Percentiles rank a stretch among this genome's conserved stretches.
These are phyloP conservation scores for Acrocephalus kingi DNA, from an alignment of 2,113 vertebrate species.

Conservation along the genomic window DNA sequence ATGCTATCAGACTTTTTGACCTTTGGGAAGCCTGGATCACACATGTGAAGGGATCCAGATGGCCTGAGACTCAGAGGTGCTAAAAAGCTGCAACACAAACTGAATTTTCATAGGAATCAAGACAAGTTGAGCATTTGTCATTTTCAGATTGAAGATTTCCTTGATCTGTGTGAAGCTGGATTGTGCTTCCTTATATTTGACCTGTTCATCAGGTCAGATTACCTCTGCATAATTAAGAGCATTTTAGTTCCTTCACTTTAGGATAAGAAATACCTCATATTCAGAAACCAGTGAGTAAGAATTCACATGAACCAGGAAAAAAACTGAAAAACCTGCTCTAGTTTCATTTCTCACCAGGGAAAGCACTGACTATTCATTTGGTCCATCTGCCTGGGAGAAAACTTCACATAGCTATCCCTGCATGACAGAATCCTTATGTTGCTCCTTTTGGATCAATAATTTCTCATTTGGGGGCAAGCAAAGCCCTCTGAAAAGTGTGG, in stretches of 20 bases:
- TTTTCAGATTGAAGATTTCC: background rate
- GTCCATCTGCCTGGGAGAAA: slow-evolving; percentile 21
- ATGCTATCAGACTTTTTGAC: background rate
- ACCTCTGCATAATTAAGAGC: background rate
- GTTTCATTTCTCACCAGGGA: slow-evolving; percentile 26
- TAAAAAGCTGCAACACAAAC: background rate
- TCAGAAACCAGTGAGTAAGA: background rate
- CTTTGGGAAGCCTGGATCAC: background rate
- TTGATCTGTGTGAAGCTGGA: background rate
- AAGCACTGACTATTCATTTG: background rate
- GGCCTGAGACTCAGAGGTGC: background rate
- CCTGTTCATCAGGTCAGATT: background rate
- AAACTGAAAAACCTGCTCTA: background rate
- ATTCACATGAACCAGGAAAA: background rate
- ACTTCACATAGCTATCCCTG: background rate
- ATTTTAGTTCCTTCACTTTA: background rate
- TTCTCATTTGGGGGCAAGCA: slow-evolving; percentile 14
- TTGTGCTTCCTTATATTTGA: background rate
- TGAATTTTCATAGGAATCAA: background rate
- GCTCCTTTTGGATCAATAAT: slow-evolving; percentile 49
- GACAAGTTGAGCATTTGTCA: background rate
- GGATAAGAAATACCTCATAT: background rate
- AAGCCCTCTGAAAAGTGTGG: slow-evolving; percentile 22
- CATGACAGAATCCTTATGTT: slow-evolving; percentile 19
- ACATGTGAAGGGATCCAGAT: background rate